Percentiles rank a stretch among this genome's conserved stretches.
These are phyloP conservation scores for Aphrophora alni DNA, from an alignment of 2,888 invertebrate species.

Conservation along the genomic window DNA sequence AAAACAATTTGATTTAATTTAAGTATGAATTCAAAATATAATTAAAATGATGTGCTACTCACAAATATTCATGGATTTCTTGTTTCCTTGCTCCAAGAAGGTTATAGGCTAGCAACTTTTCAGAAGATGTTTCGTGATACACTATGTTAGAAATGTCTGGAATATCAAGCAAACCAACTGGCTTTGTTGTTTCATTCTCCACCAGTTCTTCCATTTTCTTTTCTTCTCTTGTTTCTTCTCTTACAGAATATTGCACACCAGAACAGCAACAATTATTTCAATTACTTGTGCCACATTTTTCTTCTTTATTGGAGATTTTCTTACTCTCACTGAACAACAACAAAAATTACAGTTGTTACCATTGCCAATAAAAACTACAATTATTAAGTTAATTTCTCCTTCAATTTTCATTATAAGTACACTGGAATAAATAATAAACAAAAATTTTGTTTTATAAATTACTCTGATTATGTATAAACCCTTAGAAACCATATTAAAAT, in stretches of 20 bases:
- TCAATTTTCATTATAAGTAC: background rate
- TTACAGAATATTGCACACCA: background rate
- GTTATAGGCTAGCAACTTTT: constrained; percentile 23
- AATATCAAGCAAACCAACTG: background rate
- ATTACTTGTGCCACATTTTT: background rate
- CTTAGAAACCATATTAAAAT: too few relatives aligned
- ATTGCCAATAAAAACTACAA: background rate
- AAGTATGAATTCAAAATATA: too few relatives aligned
- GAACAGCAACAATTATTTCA: background rate
- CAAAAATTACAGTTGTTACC: too few relatives aligned
- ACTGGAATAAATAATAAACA: too few relatives aligned
- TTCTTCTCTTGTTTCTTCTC: background rate
- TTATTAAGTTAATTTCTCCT: background rate
- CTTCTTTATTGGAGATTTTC: background rate
- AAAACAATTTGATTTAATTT: too few relatives aligned
- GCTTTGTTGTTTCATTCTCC: background rate
- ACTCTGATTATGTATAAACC: too few relatives aligned
- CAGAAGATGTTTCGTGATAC: background rate
- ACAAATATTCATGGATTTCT: constrained; percentile 36
- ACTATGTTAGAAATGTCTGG: background rate
- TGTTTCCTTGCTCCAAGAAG: constrained; percentile 23
- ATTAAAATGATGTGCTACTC: background rate
- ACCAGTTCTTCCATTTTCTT: background rate
- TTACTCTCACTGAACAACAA: background rate
- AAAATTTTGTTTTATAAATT: too few relatives aligned